These are phyloP conservation scores for Orycteropus afer DNA, from an alignment of 2,113 vertebrate genomes.

Conservation along the genomic window DNA sequence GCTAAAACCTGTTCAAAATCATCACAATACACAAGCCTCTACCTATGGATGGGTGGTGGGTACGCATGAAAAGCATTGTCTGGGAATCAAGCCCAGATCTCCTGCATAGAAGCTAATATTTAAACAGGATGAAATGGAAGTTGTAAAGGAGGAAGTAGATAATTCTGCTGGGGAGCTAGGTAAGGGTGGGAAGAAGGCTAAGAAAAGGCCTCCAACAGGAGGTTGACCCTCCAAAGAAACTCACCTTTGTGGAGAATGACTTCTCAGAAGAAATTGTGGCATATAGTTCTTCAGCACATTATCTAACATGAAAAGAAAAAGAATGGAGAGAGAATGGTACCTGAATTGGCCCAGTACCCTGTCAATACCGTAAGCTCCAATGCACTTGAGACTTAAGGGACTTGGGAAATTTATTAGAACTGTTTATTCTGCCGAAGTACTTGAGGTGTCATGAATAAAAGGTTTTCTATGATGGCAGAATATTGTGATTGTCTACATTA, in stretches of 20 bases:
- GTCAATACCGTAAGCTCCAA: neutral
- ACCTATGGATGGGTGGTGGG: neutral
- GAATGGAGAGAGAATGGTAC: neutral
- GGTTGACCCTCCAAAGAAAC: neutral
- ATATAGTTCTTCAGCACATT: neutral
- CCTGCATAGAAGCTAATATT: neutral
- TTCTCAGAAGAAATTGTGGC: neutral
- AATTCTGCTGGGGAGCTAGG: neutral
- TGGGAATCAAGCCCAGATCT: neutral
- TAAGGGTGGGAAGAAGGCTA: neutral
- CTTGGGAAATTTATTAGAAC: neutral
- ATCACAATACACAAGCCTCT: neutral
- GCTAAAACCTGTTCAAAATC: neutral
- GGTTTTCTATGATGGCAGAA: slow-evolving; percentile 41
- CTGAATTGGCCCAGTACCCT: neutral
- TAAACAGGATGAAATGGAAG: neutral
- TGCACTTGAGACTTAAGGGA: neutral
- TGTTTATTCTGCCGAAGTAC: slow-evolving; percentile 11
- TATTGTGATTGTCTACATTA: neutral
- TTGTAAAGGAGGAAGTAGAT: neutral
- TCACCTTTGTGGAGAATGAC: neutral
- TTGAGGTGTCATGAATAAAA: slow-evolving; percentile 48
- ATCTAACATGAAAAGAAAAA: neutral
- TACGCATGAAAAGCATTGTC: neutral
- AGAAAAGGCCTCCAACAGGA: neutral